Percentiles rank a stretch among this genome's conserved stretches.
These are phyloP conservation scores for Accipiter cooperii DNA, from an alignment of 2,113 vertebrate genomes.

Conservation along the genomic window DNA sequence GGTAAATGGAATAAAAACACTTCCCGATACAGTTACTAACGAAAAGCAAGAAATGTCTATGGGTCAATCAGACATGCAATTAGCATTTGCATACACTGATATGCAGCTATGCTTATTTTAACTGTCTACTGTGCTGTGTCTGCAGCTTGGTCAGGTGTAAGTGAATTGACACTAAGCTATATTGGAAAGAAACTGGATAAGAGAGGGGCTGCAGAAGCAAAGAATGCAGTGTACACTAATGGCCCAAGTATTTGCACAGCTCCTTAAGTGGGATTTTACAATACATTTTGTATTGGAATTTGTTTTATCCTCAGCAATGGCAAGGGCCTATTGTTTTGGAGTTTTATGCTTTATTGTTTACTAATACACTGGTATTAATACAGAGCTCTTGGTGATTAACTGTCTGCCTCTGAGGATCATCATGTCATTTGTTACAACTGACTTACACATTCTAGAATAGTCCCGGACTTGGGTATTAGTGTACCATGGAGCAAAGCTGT, in stretches of 20 bases:
- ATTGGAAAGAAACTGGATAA: not conserved
- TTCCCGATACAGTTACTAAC: not conserved
- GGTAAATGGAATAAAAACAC: not conserved
- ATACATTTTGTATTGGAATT: not conserved
- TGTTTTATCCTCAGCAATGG: not conserved
- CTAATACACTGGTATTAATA: not conserved
- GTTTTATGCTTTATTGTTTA: not conserved
- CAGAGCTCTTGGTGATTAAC: not conserved
- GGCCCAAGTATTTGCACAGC: not conserved
- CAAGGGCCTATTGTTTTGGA: not conserved
- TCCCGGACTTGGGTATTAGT: not conserved
- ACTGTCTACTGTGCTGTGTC: not conserved
- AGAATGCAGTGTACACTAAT: not conserved
- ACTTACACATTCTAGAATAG: not conserved
- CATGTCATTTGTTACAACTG: not conserved
- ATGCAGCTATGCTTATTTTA: not conserved
- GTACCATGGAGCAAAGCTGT: not conserved
- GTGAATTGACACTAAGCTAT: not conserved
- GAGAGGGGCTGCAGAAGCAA: not conserved
- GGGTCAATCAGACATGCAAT: not conserved
- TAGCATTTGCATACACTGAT: not conserved
- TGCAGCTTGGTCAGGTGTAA: not conserved
- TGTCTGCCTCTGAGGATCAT: not conserved
- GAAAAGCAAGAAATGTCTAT: not conserved
- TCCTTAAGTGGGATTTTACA: not conserved